Conservation (phyloP, 2,888 invertebrate genomes). For the Drosophila birchii region DNA sequence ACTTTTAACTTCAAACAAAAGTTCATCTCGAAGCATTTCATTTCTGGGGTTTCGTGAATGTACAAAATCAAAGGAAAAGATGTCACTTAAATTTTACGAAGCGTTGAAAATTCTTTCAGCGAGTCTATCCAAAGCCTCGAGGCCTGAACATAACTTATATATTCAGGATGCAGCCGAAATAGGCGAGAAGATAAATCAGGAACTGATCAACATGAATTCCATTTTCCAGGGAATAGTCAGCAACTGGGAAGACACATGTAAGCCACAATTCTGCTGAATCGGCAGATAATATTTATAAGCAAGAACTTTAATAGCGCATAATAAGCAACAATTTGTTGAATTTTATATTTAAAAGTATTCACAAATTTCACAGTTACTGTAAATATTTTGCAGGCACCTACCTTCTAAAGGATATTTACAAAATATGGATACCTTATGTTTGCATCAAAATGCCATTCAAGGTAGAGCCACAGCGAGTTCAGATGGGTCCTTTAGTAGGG, state of each 20-base stretch:
- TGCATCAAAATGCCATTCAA: not conserved
- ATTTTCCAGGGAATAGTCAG: not conserved
- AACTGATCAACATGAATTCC: slow-evolving; percentile 5
- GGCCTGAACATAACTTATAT: not conserved
- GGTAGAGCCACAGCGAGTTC: not conserved
- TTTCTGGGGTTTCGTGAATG: not conserved
- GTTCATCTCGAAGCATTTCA: not conserved
- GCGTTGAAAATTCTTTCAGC: not conserved
- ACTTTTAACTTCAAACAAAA: not conserved
- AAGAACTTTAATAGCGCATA: not conserved
- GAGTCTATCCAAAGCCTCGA: not conserved
- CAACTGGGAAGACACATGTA: slow-evolving; percentile 5
- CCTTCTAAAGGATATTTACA: slow-evolving; percentile 1
- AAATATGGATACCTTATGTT: not conserved
- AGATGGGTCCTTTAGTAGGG: too few relatives aligned
- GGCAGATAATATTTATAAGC: not conserved
- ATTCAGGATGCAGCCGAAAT: slow-evolving; percentile 6
- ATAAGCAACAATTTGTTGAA: not conserved
- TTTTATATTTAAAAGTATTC: not conserved
- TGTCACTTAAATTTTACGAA: not conserved
- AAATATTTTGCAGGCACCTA: not conserved
- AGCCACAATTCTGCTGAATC: not conserved
- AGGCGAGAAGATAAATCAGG: not conserved
- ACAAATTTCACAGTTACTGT: too few relatives aligned
- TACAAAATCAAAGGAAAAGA: not conserved